Evolutionary conservation across 2,113 vertebrate genomes (phyloP).

Genomic region (Calyptomena viridis): DNA sequence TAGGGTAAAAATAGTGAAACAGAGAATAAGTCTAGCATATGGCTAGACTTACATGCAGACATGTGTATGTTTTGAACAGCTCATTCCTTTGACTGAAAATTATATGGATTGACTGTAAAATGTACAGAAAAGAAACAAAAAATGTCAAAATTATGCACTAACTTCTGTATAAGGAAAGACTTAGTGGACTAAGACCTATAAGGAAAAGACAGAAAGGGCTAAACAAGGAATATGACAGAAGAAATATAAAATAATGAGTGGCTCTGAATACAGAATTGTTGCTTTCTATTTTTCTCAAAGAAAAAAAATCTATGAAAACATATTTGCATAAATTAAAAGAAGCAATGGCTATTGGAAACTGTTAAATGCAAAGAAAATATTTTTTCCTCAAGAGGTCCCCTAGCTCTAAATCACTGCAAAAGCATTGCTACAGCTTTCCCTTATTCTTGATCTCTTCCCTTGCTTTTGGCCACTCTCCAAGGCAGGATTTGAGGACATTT

Average conservation of each 20-base stretch:
- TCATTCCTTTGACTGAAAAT: background rate
- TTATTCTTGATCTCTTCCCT: background rate
- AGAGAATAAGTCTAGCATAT: background rate
- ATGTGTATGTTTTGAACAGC: background rate
- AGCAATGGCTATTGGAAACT: background rate
- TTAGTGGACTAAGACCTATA: background rate
- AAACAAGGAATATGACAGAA: background rate
- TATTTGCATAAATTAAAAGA: background rate
- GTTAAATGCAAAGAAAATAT: background rate
- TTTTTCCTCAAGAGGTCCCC: background rate
- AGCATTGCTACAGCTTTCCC: background rate
- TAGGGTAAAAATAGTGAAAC: background rate
- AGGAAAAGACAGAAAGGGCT: background rate
- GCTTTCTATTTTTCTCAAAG: background rate
- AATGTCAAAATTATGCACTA: background rate
- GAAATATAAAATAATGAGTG: background rate
- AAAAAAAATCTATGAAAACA: background rate
- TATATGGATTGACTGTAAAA: background rate
- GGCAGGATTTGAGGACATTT: constrained; percentile 11
- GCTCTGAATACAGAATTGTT: background rate
- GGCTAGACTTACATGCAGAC: background rate
- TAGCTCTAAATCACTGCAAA: background rate
- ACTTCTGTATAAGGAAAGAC: background rate
- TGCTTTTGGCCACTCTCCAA: background rate
- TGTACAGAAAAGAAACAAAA: background rate